Percentiles rank a stretch among this genome's conserved stretches.
These are phyloP conservation scores for Callopanchax toddi DNA, from an alignment of 2,113 vertebrate species.

Conservation along the genomic window DNA sequence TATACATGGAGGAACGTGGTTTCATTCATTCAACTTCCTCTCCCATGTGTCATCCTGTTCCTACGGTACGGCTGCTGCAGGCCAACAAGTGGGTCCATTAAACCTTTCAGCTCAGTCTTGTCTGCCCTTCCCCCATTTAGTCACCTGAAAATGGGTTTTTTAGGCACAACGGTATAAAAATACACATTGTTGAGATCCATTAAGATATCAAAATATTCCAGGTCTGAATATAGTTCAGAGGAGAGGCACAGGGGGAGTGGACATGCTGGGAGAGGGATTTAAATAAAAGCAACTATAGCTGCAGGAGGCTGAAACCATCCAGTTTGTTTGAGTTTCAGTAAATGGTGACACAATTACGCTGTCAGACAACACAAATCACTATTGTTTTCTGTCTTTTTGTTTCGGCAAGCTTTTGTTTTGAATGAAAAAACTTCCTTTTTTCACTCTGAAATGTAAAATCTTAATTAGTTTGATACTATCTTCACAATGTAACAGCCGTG, in stretches of 20 bases:
- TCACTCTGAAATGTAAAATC: too few relatives aligned
- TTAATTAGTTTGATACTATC: too few relatives aligned
- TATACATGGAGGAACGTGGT: slow-evolving; percentile 24
- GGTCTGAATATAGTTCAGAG: slow-evolving; percentile 41
- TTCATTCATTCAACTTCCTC: slow-evolving; percentile 27
- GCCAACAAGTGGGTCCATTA: slow-evolving; percentile 45
- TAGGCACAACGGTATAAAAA: slow-evolving; percentile 23
- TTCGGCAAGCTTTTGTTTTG: too few relatives aligned
- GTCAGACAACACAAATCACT: too few relatives aligned
- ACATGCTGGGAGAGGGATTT: not conserved
- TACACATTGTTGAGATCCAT: slow-evolving; percentile 69
- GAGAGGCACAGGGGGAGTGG: slow-evolving; percentile 1
- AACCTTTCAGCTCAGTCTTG: slow-evolving; percentile 21
- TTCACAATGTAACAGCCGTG: too few relatives aligned
- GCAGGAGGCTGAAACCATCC: not conserved
- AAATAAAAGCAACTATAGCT: not conserved
- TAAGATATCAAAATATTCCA: slow-evolving; percentile 48
- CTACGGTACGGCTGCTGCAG: slow-evolving; percentile 31
- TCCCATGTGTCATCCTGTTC: slow-evolving; percentile 8
- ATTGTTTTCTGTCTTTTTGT: not conserved
- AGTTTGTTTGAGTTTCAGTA: not conserved
- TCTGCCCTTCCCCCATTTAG: slow-evolving; percentile 22
- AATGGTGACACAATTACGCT: too few relatives aligned
- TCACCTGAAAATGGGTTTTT: slow-evolving; percentile 8
- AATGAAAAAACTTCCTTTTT: too few relatives aligned